Evolutionary conservation across 2,888 invertebrate genomes (phyloP).

Genomic region (Harpalus rubripes): DNA sequence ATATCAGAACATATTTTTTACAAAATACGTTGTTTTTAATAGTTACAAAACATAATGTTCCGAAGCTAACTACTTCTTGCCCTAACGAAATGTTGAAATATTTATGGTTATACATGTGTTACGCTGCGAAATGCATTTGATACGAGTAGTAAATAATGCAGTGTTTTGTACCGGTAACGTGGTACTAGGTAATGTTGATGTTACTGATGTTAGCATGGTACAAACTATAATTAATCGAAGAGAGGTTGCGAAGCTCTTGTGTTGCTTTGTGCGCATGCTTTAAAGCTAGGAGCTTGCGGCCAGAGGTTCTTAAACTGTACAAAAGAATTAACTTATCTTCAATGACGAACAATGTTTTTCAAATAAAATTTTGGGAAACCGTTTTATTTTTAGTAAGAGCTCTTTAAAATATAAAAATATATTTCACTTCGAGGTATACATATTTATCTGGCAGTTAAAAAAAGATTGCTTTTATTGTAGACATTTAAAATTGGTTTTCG

Average conservation of each 20-base stretch:
- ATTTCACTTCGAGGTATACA: too few species aligned
- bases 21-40: not conserved
- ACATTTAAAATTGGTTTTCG: too few species aligned
- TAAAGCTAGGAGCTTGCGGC: not conserved
- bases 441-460: too few species aligned
- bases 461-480: too few species aligned
- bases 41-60: not conserved
- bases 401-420: too few species aligned
- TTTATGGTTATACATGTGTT: not conserved
- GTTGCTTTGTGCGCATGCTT: not conserved
- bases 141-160: conserved; percentile 2
- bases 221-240: conserved; percentile 54
- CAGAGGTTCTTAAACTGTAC: not conserved
- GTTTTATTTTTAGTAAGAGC: too few species aligned
- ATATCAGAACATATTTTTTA: not conserved
- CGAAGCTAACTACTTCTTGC: not conserved
- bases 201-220: conserved; percentile 13
- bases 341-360: too few species aligned
- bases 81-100: conserved; percentile 9
- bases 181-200: conserved; percentile 7
- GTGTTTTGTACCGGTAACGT: conserved; percentile 18
- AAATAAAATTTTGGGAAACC: too few species aligned
- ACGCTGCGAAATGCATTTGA: conserved; percentile 19
- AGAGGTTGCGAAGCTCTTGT: not conserved
- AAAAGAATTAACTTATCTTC: not conserved